phyloP scores from a whole-genome alignment of 2,888 invertebrate species.

The Tetramorium bicarinatum region DNA sequence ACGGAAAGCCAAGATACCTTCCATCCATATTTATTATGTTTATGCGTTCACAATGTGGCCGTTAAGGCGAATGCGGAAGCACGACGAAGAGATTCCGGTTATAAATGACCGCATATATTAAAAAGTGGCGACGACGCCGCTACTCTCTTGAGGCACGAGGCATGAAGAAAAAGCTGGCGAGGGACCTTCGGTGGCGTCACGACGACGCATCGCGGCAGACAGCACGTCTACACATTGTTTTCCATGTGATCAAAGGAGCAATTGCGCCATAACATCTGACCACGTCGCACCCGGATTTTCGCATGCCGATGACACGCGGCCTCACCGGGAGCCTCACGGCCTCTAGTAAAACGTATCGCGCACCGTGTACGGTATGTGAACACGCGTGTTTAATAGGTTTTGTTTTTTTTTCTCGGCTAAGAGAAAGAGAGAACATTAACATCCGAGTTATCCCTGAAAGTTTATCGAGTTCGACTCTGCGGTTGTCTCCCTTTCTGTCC shows the following conservation, averaged over 20 bases:
- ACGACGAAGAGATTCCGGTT: constrained; percentile 78
- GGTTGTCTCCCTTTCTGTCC: constrained; percentile 52
- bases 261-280: not conserved
- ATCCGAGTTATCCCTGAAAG: constrained; percentile 72
- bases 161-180: not conserved
- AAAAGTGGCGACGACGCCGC: constrained; percentile 16
- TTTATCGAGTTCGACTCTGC: constrained; percentile 60
- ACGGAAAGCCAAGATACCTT: constrained; percentile 61
- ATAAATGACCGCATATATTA: constrained; percentile 73
- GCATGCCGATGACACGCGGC: not conserved
- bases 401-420: not conserved
- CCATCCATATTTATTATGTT: constrained; percentile 78
- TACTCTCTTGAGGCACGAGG: not conserved
- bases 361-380: not conserved
- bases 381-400: constrained; percentile 31
- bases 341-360: constrained; percentile 22
- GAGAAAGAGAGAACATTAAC: constrained; percentile 31
- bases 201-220: constrained; percentile 12
- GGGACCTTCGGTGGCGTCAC: constrained; percentile 3
- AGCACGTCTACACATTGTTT: constrained; percentile 17
- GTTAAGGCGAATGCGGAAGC: constrained; percentile 81
- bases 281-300: constrained; percentile 8
- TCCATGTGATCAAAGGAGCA: constrained; percentile 14
- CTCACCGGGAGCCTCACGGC: not conserved
- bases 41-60: constrained; percentile 75